These are phyloP conservation scores for Macropis europaea DNA, from an alignment of 2,888 invertebrate species.

Conservation along the genomic window DNA sequence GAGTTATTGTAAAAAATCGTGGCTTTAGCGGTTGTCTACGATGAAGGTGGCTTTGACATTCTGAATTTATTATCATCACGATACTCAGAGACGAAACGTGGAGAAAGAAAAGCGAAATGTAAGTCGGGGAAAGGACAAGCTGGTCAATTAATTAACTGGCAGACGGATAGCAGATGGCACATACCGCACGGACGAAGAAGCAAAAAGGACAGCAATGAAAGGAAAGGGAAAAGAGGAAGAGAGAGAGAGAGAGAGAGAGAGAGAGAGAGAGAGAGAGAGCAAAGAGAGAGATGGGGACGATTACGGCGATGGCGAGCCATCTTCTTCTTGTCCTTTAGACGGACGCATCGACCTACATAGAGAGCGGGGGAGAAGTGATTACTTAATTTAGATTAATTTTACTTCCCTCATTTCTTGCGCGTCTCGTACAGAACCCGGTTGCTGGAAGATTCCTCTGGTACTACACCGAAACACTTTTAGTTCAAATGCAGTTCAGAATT, in stretches of 20 bases:
- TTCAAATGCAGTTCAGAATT: not conserved
- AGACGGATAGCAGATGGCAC: slow-evolving; percentile 64
- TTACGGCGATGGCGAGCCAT: slow-evolving; percentile 7
- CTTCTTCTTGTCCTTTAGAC: slow-evolving; percentile 6
- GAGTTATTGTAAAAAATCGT: slow-evolving; percentile 21
- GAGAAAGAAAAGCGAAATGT: slow-evolving; percentile 43
- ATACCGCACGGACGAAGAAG: slow-evolving; percentile 15
- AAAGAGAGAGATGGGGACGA: not conserved
- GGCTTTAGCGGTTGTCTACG: not conserved
- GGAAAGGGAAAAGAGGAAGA: not conserved
- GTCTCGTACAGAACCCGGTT: slow-evolving; percentile 1
- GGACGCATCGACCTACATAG: slow-evolving; percentile 22
- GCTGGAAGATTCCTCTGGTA: not conserved
- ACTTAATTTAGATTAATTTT: slow-evolving; percentile 65
- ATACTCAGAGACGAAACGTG: not conserved
- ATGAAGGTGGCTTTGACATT: not conserved
- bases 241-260: slow-evolving; percentile 9
- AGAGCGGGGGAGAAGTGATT: slow-evolving; percentile 39
- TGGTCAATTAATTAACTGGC: slow-evolving; percentile 67
- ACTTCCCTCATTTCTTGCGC: slow-evolving; percentile 22
- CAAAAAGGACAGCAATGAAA: slow-evolving; percentile 1
- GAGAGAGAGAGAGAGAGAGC: slow-evolving; percentile 5
- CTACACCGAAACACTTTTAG: not conserved
- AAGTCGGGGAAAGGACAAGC: slow-evolving; percentile 54
- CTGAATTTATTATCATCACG: slow-evolving; percentile 30